Evolutionary conservation across 2,797 vertebrate species (phyloP), one percentile per base, ranked within the genome.

Genomic region (Myotis findleyi): DNA sequence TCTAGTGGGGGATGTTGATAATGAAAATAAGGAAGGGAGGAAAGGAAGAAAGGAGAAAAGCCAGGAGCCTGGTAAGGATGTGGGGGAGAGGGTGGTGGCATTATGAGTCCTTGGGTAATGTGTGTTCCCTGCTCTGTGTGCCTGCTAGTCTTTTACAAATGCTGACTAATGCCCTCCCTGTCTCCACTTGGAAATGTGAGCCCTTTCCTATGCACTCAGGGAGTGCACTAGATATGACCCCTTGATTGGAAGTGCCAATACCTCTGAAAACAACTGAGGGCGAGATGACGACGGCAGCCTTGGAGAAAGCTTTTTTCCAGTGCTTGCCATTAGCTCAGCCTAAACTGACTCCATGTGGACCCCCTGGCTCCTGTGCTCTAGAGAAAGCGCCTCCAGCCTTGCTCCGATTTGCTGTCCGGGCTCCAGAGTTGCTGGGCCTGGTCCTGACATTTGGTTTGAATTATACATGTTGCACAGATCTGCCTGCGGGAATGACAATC

Each of bases 361-460:
- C 49, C 69, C 44, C 87, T 95, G 95, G 95, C 93, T 59, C 80
- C 49, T 7, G 44, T 7, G 21, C 3, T 36, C 51, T 2, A 14
- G 53, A 91, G 73, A 83, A 93, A 94, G 49, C 20, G 51, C 87
- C 92, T 89, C 38, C 1, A 57, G 90, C 51, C 84, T 83, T 87
- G 36, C 68, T 93, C 51, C 41, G 16, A n/a, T 87, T 76, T 57
- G 86, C 41, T 77, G 30, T 36, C 62, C 0, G 0, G 71, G 71
- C 36, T 92, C 88, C 83, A 6, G 83, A 38, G 83, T n/a, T 23
- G 3, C 77, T 92, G 25, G 71, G 73, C 33, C 69, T 18, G 33
- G 62, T 41, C 92, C 95, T 79, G 64, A 91, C 94, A 88, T 84
- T 94, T 93, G 93, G 95, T 84, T 94, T 95, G 66, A 41, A 59